Conservation (phyloP, 1,140 invertebrate species). For the Saccostrea glomerata region DNA sequence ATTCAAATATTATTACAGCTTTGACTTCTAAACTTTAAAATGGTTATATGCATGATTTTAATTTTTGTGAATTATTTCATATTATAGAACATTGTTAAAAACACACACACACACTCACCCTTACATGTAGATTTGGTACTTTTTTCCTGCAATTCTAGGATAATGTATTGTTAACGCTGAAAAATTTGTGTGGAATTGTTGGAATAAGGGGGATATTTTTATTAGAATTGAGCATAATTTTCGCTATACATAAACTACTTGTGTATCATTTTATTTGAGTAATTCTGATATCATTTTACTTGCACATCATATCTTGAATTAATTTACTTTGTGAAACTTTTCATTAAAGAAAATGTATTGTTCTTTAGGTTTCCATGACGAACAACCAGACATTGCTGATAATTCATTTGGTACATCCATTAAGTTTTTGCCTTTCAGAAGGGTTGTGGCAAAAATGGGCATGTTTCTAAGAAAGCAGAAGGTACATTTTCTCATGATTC, state of each 20-base stretch:
- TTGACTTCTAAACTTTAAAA: not conserved
- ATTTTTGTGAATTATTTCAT: not conserved
- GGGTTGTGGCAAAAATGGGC: conserved; percentile 54
- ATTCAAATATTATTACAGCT: not conserved
- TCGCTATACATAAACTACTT: no score
- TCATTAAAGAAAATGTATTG: not conserved
- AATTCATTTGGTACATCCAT: conserved; percentile 45
- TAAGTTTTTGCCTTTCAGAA: conserved; percentile 59
- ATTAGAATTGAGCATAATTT: no score
- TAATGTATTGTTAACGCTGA: no score
- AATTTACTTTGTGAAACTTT: not conserved
- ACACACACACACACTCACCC: no score
- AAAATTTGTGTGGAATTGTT: no score
- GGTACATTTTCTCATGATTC: conserved; percentile 40
- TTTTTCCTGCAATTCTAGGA: no score
- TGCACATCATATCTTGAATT: not conserved
- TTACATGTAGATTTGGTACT: no score
- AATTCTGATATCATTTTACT: not conserved
- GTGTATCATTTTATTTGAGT: not conserved
- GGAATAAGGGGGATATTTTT: no score
- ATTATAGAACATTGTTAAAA: no score
- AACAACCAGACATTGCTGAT: conserved; percentile 54
- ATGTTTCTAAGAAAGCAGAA: conserved; percentile 58
- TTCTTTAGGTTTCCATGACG: conserved; percentile 60
- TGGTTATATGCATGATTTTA: not conserved